Evolutionary conservation across 2,797 vertebrate genomes (phyloP), one percentile per base, ranked within the genome.

Genomic region (Lateolabrax maculatus): DNA sequence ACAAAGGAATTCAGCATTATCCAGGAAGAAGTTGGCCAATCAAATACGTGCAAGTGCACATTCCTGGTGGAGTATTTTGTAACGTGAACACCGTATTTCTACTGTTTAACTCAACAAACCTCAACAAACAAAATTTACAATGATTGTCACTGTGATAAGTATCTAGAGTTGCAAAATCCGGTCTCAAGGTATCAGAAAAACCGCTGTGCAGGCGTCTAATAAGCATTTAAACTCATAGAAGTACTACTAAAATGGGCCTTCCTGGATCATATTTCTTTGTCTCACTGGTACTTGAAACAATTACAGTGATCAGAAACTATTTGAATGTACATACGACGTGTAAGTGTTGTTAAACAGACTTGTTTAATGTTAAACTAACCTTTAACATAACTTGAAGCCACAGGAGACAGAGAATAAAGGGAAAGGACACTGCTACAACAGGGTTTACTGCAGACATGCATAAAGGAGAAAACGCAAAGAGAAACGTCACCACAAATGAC

Each of bases 401-500:
- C 21, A 52, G 7, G 29, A 49, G 19, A 46, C 19, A 15, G 5
- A 9, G 34, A 41, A 25, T 51, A 34, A 58, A 46, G 25, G 12
- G 21, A 58, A 34, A 55, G 41, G 48, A 63, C 29, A 21, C 7
- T 27, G 63, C 11, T n/a, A 31, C 9, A 31, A 31, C 23, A 61
- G 46, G 39, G 49, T 67, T 51, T 44, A 52, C 12, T 43, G 66
- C 41, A 65, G 31, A 19, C 16, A 23, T 31, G 23, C 9, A 64
- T 10, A 63, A 44, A 37, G 34, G 56, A 78, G 58, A 67, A 41
- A 27, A 25, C 11, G 29, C 58, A 62, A 12, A 36, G 21, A 65
- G 9, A 71, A 69, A 82, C 5, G 9, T 53, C 56, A 43, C 2
- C 41, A 78, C 61, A 64, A 76, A 75, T 68, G 79, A 77, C 69